These are phyloP conservation scores for Drosophila triauraria DNA, from an alignment of 1,140 invertebrate genomes.

Conservation along the genomic window DNA sequence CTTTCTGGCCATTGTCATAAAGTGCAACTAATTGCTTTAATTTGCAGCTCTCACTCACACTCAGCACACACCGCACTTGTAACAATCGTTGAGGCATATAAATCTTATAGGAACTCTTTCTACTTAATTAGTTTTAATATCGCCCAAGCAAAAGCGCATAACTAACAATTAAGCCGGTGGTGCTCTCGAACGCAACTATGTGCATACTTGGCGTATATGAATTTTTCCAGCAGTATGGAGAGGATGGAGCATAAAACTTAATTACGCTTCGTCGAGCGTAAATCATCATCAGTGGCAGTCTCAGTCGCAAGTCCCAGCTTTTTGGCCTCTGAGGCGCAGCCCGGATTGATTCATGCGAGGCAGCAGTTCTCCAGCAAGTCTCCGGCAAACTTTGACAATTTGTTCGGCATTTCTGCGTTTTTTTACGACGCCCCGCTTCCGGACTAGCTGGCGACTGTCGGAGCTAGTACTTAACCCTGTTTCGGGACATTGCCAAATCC, in stretches of 20 bases:
- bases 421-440: slow-evolving; percentile 59
- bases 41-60: slow-evolving; percentile 42
- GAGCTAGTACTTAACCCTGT: slow-evolving; percentile 23
- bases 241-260: slow-evolving; percentile 77
- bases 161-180: slow-evolving; percentile 73
- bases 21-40: slow-evolving; percentile 75
- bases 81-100: slow-evolving; percentile 64
- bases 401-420: slow-evolving; percentile 46
- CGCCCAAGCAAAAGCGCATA: slow-evolving; percentile 70
- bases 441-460: slow-evolving; percentile 51
- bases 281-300: slow-evolving; percentile 71
- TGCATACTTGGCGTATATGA: slow-evolving; percentile 27
- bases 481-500: slow-evolving; percentile 1
- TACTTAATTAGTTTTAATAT: slow-evolving; percentile 82
- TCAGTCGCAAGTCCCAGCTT: slow-evolving; percentile 7
- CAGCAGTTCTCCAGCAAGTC: slow-evolving; percentile 41
- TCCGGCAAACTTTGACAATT: slow-evolving; percentile 65
- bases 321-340: slow-evolving; percentile 33
- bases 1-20: slow-evolving; percentile 55
- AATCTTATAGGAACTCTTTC: slow-evolving; percentile 75
- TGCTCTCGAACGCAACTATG: slow-evolving; percentile 40
- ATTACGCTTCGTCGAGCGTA: slow-evolving; percentile 80
- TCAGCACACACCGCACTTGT: slow-evolving; percentile 25
- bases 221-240: slow-evolving; percentile 48
- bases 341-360: slow-evolving; percentile 66